Evolutionary conservation across 2,797 vertebrate genomes (phyloP).

Genomic region (Lagodon rhomboides): DNA sequence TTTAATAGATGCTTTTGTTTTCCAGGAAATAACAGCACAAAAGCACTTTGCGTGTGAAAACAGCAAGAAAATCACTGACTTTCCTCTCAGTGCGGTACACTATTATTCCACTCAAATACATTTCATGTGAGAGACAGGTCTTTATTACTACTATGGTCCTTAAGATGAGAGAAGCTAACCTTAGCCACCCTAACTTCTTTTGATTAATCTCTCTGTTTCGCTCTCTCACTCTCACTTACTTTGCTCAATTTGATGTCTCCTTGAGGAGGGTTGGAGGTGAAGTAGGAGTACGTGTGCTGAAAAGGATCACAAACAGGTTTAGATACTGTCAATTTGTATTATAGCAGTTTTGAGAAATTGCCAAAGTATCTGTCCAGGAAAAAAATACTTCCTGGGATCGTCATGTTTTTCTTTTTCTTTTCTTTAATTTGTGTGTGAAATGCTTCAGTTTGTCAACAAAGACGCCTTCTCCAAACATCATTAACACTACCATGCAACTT

Average conservation of each 20-base stretch:
- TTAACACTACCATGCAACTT: too few relatives aligned
- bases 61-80: not conserved
- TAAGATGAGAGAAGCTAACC: too few relatives aligned
- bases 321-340: not conserved
- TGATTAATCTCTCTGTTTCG: not conserved
- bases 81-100: not conserved
- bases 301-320: not conserved
- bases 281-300: not conserved
- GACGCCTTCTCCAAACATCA: not conserved
- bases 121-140: not conserved
- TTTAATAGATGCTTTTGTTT: not conserved
- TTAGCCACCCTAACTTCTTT: not conserved
- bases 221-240: not conserved
- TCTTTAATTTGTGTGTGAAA: too few relatives aligned
- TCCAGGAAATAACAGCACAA: constrained; percentile 25
- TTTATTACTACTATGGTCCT: not conserved
- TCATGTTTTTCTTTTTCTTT: too few relatives aligned
- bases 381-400: not conserved
- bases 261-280: not conserved
- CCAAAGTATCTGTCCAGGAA: not conserved
- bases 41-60: not conserved
- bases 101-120: not conserved
- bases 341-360: not conserved
- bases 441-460: not conserved
- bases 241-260: not conserved